Conservation (phyloP, 2,797 vertebrate species). For the Pseudochromis fuscus region DNA sequence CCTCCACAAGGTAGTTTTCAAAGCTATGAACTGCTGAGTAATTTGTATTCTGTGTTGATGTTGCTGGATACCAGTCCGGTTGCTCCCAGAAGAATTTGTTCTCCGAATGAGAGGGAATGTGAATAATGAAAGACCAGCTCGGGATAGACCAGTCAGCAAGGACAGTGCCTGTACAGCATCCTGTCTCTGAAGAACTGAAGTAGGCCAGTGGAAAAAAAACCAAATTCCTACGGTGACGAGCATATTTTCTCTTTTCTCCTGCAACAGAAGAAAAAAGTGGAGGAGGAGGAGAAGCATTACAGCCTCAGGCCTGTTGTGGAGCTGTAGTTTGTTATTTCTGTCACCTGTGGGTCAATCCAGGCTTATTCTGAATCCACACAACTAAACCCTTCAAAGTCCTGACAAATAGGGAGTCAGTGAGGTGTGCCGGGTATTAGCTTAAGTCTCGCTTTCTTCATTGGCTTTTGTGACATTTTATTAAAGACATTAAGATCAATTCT, state of each 20-base stretch:
- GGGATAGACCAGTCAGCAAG: slow-evolving; percentile 15
- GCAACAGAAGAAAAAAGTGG: not conserved
- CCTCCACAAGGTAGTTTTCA: slow-evolving; percentile 9
- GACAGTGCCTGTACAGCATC: not conserved
- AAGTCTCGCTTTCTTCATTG: slow-evolving; percentile 27
- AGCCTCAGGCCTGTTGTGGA: slow-evolving; percentile 5
- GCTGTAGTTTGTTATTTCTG: slow-evolving; percentile 13
- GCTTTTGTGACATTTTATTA: slow-evolving; percentile 55
- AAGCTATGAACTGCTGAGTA: not conserved
- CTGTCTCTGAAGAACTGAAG: slow-evolving; percentile 22
- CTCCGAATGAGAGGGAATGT: slow-evolving; percentile 25
- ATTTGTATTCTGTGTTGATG: slow-evolving; percentile 14
- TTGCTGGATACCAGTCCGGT: not conserved
- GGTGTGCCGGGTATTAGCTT: slow-evolving; percentile 4
- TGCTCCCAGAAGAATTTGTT: slow-evolving; percentile 11
- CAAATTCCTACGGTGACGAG: slow-evolving; percentile 2
- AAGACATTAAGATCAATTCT: slow-evolving; percentile 36
- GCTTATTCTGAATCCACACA: slow-evolving; percentile 15
- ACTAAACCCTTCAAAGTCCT: slow-evolving; percentile 9
- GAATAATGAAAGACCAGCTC: slow-evolving; percentile 46
- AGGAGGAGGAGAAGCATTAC: not conserved
- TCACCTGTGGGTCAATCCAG: not conserved
- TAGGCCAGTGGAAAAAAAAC: slow-evolving; percentile 2
- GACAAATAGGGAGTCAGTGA: slow-evolving; percentile 21
- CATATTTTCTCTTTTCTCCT: slow-evolving; percentile 18